Evolutionary conservation across 2,113 vertebrate genomes (phyloP).

Genomic region (Regulus satrapa): DNA sequence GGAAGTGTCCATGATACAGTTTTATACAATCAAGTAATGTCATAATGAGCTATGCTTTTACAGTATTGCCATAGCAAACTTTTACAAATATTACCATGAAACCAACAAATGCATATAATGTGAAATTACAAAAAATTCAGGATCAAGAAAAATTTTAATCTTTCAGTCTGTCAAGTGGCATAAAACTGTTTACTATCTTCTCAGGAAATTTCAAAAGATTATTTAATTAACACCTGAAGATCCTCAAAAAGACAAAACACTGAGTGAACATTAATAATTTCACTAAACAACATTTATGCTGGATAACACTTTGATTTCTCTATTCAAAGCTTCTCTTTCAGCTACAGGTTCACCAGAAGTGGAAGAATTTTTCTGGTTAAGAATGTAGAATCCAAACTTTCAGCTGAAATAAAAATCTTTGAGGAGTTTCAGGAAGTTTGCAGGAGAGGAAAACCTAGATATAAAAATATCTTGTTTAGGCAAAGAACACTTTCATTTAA

Average conservation of each 20-base stretch:
- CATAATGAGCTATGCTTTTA: not conserved
- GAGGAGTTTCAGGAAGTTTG: not conserved
- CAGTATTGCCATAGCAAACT: not conserved
- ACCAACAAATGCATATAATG: not conserved
- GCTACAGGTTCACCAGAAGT: not conserved
- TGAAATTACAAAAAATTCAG: not conserved
- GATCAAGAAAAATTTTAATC: not conserved
- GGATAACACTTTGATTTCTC: not conserved
- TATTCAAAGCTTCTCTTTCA: not conserved
- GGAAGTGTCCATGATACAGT: not conserved
- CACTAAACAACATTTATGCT: not conserved
- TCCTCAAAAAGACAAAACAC: not conserved
- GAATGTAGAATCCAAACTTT: not conserved
- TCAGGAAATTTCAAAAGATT: not conserved
- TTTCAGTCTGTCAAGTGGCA: not conserved
- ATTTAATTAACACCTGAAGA: not conserved
- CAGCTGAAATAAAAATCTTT: not conserved
- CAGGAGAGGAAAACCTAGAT: not conserved
- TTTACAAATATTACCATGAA: not conserved
- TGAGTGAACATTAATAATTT: not conserved
- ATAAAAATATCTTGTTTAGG: not conserved
- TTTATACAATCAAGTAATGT: not conserved
- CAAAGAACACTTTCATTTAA: not conserved
- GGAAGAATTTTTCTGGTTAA: not conserved
- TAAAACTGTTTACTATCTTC: not conserved